phyloP scores from a whole-genome alignment of 1,140 invertebrate species.

The Choristoneura fumiferana region DNA sequence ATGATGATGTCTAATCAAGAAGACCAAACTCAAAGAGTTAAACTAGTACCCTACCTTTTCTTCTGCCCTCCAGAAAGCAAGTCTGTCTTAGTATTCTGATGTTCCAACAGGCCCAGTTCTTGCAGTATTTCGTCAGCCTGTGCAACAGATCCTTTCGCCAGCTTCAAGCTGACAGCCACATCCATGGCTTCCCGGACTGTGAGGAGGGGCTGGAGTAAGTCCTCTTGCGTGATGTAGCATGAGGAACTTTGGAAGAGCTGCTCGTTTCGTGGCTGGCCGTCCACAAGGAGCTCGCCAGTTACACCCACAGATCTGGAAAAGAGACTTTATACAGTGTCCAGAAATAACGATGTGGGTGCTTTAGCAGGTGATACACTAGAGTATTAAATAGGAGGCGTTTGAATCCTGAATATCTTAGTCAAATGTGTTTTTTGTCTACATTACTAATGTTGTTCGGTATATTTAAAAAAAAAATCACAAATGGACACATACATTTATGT shows the following conservation, averaged over 20 bases:
- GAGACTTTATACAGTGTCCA: background rate
- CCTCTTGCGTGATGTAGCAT: slow-evolving; percentile 95
- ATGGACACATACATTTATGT: no score
- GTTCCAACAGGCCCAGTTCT: slow-evolving; percentile 80
- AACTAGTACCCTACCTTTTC: slow-evolving; percentile 75
- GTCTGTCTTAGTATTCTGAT: slow-evolving; percentile 82
- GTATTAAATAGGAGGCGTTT: no score
- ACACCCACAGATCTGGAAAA: slow-evolving; percentile 75
- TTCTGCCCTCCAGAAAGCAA: slow-evolving; percentile 87
- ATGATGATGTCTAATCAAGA: no score
- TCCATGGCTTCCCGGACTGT: slow-evolving; percentile 91
- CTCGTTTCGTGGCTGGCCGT: slow-evolving; percentile 59
- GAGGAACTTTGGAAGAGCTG: slow-evolving; percentile 77
- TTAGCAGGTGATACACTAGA: no score
- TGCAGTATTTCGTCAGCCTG: slow-evolving; percentile 79
- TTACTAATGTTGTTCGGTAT: no score
- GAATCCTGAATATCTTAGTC: no score
- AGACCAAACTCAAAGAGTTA: no score
- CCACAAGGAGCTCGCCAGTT: slow-evolving; percentile 74
- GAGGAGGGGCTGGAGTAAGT: slow-evolving; percentile 88
- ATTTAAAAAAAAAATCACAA: no score
- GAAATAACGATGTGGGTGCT: no score
- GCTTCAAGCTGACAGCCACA: slow-evolving; percentile 89
- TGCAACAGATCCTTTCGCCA: slow-evolving; percentile 65
- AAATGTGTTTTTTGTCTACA: no score